Conservation (phyloP, 2,113 vertebrate genomes). For the Gopherus flavomarginatus region DNA sequence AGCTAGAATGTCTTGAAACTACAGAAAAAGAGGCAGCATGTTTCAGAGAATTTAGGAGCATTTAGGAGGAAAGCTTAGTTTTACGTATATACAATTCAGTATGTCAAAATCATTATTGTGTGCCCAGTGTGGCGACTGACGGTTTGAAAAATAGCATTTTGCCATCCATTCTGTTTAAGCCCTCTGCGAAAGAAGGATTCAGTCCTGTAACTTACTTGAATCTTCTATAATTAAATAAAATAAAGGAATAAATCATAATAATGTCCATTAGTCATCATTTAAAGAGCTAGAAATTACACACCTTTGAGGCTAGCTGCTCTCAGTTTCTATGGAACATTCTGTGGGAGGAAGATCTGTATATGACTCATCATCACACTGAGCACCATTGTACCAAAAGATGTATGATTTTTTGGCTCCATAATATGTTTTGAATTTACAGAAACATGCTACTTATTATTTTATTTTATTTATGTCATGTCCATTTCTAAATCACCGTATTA, state of each 20-base stretch:
- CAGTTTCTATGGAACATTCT: not conserved
- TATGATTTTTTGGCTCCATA: not conserved
- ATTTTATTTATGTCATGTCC: not conserved
- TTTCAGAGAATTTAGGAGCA: conserved; percentile 40
- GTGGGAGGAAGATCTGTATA: not conserved
- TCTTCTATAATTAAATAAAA: conserved; percentile 7
- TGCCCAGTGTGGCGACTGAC: conserved; percentile 29
- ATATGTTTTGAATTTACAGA: not conserved
- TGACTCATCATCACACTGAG: not conserved
- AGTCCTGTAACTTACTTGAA: conserved; percentile 26
- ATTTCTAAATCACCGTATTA: not conserved
- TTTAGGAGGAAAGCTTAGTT: not conserved
- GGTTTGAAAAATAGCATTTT: conserved; percentile 1
- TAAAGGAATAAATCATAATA: conserved; percentile 53
- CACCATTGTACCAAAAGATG: not conserved
- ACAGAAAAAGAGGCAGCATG: not conserved
- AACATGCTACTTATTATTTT: conserved; percentile 22
- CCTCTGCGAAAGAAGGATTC: conserved; percentile 63
- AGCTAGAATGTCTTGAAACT: not conserved
- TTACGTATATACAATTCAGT: not conserved
- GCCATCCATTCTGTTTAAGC: conserved; percentile 22
- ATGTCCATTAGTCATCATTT: conserved; percentile 42
- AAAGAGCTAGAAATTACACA: conserved; percentile 31
- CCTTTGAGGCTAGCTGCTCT: conserved; percentile 6
- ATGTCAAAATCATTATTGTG: not conserved